These are phyloP conservation scores for Lipotes vexillifer DNA, from an alignment of 2,113 vertebrate genomes.

Conservation along the genomic window DNA sequence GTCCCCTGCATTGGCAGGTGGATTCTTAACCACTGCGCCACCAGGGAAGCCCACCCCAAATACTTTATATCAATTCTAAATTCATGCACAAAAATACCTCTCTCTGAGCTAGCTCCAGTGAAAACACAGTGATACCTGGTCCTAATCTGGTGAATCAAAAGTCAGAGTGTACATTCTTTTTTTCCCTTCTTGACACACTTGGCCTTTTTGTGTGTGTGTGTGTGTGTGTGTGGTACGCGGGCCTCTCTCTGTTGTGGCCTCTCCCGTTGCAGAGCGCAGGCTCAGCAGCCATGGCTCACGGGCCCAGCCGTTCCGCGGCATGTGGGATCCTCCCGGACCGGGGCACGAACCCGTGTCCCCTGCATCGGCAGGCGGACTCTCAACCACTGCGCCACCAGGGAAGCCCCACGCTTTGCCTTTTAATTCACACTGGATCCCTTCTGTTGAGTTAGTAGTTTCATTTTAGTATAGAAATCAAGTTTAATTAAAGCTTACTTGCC, in stretches of 20 bases:
- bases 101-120: not conserved
- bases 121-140: not conserved
- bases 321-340: too few relatives aligned
- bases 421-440: not conserved
- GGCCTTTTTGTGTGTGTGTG: too few relatives aligned
- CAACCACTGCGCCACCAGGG: too few relatives aligned
- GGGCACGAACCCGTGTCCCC: too few relatives aligned
- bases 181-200: not conserved
- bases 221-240: too few relatives aligned
- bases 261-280: too few relatives aligned
- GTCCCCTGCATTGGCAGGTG: too few relatives aligned
- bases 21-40: too few relatives aligned
- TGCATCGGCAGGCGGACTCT: too few relatives aligned
- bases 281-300: too few relatives aligned
- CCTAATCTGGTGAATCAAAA: not conserved
- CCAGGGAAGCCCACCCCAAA: not conserved
- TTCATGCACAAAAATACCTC: not conserved
- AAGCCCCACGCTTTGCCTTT: not conserved
- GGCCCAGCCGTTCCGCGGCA: too few relatives aligned
- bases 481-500: constrained; percentile 77
- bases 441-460: constrained; percentile 60
- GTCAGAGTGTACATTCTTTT: not conserved
- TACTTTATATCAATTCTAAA: not conserved
- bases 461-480: constrained; percentile 69
- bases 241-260: too few relatives aligned